These are phyloP conservation scores for Tromatobia lineatoria DNA, from an alignment of 2,888 invertebrate genomes.

Conservation along the genomic window DNA sequence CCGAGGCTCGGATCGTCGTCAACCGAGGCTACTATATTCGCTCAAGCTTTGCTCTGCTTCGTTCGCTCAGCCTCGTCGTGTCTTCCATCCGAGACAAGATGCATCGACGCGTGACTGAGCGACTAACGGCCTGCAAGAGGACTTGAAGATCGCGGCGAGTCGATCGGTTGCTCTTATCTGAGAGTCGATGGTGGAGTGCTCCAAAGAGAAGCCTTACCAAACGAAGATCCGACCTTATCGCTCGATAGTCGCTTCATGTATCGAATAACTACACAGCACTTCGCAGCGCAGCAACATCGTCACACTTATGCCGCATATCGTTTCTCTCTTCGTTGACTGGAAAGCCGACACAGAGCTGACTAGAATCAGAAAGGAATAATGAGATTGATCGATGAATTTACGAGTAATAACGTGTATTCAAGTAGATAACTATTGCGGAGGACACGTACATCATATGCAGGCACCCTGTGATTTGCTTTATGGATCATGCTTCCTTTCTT, in stretches of 20 bases:
- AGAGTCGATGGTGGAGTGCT: neutral
- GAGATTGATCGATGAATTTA: neutral
- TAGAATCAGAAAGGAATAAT: neutral
- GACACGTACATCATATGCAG: neutral
- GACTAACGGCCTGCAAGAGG: conserved; percentile 18
- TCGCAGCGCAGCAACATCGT: neutral
- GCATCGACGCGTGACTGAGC: conserved; percentile 32
- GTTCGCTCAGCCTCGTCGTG: conserved; percentile 26
- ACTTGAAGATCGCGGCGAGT: conserved; percentile 1
- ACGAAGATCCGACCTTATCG: conserved; percentile 17
- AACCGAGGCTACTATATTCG: conserved; percentile 10
- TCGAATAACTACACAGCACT: conserved; percentile 3
- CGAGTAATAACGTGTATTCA: neutral
- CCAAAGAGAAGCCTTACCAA: neutral
- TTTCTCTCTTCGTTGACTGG: neutral
- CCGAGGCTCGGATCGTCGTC: conserved; percentile 16
- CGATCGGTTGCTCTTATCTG: conserved; percentile 37
- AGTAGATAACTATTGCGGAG: neutral
- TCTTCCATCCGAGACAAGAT: conserved; percentile 21
- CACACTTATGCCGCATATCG: neutral
- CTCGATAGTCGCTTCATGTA: neutral
- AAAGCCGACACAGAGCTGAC: neutral
- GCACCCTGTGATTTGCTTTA: conserved; percentile 3
- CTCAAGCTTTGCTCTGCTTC: conserved; percentile 5
- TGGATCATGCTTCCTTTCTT: neutral